phyloP scores from a whole-genome alignment of 2,113 vertebrate genomes.

The Myotis davidii region DNA sequence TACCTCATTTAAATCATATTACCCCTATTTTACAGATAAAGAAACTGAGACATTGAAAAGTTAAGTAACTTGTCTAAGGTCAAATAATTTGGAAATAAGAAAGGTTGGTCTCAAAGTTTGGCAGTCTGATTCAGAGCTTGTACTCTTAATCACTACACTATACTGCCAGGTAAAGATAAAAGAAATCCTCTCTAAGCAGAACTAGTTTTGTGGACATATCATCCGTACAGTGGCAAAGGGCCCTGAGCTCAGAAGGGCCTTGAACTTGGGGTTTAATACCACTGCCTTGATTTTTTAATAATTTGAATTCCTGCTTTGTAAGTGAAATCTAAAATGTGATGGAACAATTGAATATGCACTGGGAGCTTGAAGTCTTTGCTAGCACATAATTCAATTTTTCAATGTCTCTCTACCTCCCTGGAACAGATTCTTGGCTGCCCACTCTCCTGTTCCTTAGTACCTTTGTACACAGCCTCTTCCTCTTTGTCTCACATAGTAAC shows the following conservation, averaged over 20 bases:
- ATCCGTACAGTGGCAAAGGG: neutral
- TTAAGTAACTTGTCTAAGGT: neutral
- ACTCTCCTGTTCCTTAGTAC: neutral
- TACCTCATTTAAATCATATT: neutral
- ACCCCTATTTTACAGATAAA: neutral
- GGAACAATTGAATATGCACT: neutral
- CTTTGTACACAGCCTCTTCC: neutral
- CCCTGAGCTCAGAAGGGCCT: neutral
- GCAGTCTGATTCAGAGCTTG: neutral
- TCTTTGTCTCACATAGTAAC: neutral
- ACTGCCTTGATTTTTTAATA: neutral
- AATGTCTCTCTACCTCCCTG: neutral
- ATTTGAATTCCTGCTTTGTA: constrained; percentile 1
- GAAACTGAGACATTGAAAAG: neutral
- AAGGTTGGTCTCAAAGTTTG: neutral
- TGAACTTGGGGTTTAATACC: neutral
- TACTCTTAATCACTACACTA: neutral
- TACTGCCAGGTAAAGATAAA: neutral
- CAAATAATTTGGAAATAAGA: constrained; percentile 11
- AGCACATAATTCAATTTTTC: neutral
- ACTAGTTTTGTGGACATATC: neutral
- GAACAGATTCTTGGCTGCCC: neutral
- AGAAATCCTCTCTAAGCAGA: constrained; percentile 15
- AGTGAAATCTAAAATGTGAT: neutral
- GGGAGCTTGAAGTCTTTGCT: neutral